Conservation (phyloP, 2,113 vertebrate species). For the Campylomormyrus numenius region DNA sequence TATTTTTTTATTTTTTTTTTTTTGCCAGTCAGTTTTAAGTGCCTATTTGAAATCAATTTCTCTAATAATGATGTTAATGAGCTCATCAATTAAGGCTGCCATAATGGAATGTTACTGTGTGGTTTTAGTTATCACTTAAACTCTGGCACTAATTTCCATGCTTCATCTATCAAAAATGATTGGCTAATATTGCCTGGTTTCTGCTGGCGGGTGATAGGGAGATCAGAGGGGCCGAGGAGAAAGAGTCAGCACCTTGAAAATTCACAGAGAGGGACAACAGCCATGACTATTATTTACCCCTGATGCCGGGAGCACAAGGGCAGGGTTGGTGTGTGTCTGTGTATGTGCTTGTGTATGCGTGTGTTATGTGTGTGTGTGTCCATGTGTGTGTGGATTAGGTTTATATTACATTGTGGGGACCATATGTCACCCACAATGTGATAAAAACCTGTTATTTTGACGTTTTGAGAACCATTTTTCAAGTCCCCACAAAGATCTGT, state of each 20-base stretch:
- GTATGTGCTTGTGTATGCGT: neutral
- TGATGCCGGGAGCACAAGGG: neutral
- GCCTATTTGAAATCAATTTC: constrained; percentile 99
- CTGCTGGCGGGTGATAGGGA: constrained; percentile 79
- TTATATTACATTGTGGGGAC: no score
- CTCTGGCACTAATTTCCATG: constrained; percentile 89
- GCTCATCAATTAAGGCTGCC: constrained; percentile 99
- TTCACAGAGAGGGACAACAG: constrained; percentile 44
- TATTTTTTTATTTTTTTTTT: neutral
- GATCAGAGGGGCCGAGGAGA: constrained; percentile 53
- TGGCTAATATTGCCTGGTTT: constrained; percentile 73
- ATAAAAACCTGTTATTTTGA: no score
- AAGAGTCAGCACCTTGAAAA: constrained; percentile 58
- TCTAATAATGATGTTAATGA: constrained; percentile 99
- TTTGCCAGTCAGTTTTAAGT: constrained; percentile 83
- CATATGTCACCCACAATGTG: no score
- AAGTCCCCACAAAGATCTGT: no score
- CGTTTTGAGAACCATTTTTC: no score
- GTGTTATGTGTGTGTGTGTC: constrained; percentile 1
- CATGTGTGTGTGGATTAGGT: constrained; percentile 2
- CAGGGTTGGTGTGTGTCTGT: neutral
- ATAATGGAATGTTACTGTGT: constrained; percentile 91
- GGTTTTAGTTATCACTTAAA: constrained; percentile 85
- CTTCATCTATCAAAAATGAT: constrained; percentile 86
- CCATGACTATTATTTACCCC: constrained; percentile 28